Conservation (phyloP, 35 echinoderm and acorn worm species). For the Eucidaris tribuloides region DNA sequence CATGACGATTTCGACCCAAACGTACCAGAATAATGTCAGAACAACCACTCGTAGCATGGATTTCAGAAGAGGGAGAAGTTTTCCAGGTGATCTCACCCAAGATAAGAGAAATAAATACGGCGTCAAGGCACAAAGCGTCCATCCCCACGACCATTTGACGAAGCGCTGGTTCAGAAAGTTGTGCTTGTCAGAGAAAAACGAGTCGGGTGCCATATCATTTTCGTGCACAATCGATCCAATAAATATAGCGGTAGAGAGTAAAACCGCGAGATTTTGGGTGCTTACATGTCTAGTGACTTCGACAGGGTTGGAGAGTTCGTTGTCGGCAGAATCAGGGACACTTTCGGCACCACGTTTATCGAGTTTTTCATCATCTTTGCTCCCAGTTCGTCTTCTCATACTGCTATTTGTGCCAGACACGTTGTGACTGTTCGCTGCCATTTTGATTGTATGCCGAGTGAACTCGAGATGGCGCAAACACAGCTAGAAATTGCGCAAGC, state of each 20-base stretch:
- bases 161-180: conserved; percentile 73
- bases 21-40: conserved; percentile 49
- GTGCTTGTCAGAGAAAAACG: conserved; percentile 57
- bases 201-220: conserved; percentile 15
- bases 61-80: conserved; percentile 6
- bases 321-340: too few species aligned
- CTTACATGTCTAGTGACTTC: too few species aligned
- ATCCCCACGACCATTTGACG: conserved; percentile 80
- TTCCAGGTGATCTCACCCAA: conserved; percentile 27
- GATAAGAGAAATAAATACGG: conserved; percentile 28
- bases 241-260: background rate
- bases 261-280: background rate
- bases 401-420: too few species aligned
- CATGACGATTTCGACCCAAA: conserved; percentile 66
- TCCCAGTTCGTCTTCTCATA: too few species aligned
- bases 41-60: conserved; percentile 22
- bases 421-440: too few species aligned
- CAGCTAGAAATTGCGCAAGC: too few species aligned
- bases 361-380: too few species aligned
- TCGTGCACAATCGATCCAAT: background rate
- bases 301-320: too few species aligned
- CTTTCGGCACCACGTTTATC: too few species aligned
- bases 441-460: too few species aligned
- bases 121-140: conserved; percentile 61
- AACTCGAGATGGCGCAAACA: too few species aligned